Percentiles rank a stretch among this genome's conserved stretches.
Conservation (phyloP, 2,113 vertebrate genomes). For the Daubentonia madagascariensis region DNA sequence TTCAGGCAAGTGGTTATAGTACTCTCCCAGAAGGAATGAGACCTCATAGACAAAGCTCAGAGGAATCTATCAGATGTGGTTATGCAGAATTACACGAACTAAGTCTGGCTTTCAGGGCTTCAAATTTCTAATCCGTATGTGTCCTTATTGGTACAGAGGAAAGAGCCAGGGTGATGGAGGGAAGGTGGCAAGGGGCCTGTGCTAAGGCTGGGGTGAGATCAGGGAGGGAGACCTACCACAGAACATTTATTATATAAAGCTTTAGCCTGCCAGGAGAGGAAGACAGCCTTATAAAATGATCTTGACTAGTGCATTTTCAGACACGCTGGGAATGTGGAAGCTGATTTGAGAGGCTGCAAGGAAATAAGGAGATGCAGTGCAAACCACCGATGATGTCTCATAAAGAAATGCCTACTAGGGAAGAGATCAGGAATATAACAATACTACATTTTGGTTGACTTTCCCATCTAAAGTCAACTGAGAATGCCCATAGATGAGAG, state of each 20-base stretch:
- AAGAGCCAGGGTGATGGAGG: background rate
- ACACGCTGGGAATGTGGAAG: background rate
- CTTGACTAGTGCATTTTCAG: background rate
- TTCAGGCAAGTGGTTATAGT: background rate
- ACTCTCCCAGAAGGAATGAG: background rate
- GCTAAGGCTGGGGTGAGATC: background rate
- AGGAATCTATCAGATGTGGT: background rate
- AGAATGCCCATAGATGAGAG: background rate
- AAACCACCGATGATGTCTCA: background rate
- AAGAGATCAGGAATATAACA: background rate
- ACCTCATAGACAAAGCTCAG: background rate
- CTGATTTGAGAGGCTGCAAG: background rate
- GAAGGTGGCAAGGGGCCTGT: too few relatives aligned
- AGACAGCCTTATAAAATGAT: background rate
- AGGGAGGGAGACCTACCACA: background rate
- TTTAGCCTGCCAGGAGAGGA: background rate
- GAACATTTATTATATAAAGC: background rate
- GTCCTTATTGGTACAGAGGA: background rate
- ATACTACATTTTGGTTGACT: background rate
- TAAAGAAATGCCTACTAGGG: background rate
- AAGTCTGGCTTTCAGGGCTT: background rate
- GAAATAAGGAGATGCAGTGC: rapidly evolving
- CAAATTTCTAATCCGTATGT: background rate
- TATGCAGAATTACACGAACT: background rate
- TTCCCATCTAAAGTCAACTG: background rate